A percentile compares a stretch with the other conserved stretches of the same genome.
Conservation (phyloP, 2,888 invertebrate species). For the Unio delphinus region DNA sequence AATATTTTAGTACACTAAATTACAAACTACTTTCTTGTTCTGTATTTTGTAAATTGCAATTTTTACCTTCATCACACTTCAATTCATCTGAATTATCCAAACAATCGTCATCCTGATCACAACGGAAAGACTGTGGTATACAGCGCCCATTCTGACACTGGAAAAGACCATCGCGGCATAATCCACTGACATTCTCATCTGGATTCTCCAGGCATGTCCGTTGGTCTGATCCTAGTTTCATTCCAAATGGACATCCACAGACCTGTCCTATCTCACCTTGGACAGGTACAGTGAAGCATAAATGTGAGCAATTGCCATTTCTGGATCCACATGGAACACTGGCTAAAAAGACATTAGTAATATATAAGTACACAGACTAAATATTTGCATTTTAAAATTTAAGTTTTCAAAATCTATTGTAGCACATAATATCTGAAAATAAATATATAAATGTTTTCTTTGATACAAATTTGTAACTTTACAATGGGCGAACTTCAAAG, state of each 20-base stretch:
- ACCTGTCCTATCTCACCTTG: slow-evolving; percentile 31
- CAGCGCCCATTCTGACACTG: slow-evolving; percentile 90
- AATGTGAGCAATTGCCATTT: slow-evolving; percentile 93
- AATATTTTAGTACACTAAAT: too few species aligned
- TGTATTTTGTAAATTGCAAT: background rate
- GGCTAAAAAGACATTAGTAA: slow-evolving; percentile 24
- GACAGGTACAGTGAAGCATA: slow-evolving; percentile 91
- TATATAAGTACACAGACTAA: background rate
- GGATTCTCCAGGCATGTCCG: slow-evolving; percentile 84
- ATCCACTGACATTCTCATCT: slow-evolving; percentile 77
- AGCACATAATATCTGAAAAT: too few species aligned
- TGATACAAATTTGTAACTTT: too few species aligned
- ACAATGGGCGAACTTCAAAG: too few species aligned
- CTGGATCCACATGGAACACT: slow-evolving; percentile 86
- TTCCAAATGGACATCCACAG: slow-evolving; percentile 95
- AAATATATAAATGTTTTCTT: too few species aligned
- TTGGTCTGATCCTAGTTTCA: slow-evolving; percentile 81
- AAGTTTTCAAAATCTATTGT: too few species aligned
- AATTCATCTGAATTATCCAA: slow-evolving; percentile 60
- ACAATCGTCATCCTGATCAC: slow-evolving; percentile 69
- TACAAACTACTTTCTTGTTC: background rate
- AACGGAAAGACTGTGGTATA: slow-evolving; percentile 55
- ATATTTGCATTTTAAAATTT: background rate
- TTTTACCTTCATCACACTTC: slow-evolving; percentile 50
- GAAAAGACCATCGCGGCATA: slow-evolving; percentile 73